phyloP scores from a whole-genome alignment of 2,888 invertebrate genomes.

The Ophion slaviceki region DNA sequence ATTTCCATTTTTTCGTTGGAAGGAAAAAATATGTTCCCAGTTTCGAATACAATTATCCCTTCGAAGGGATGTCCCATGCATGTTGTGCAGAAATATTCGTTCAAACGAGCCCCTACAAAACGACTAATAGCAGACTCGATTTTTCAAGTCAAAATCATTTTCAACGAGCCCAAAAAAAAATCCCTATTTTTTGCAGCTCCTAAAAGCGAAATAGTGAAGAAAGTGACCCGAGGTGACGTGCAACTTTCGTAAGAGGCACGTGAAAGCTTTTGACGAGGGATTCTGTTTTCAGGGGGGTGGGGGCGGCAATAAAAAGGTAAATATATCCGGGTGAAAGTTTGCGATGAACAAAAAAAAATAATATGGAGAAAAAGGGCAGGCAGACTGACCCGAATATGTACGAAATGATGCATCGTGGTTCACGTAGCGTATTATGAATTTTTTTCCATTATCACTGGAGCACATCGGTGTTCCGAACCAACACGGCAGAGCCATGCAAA shows the following conservation, averaged over 20 bases:
- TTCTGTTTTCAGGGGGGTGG: neutral
- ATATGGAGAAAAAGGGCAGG: slow-evolving; percentile 46
- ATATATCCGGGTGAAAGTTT: neutral
- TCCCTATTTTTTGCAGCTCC: too few species aligned
- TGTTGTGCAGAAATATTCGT: too few species aligned
- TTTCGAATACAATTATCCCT: too few species aligned
- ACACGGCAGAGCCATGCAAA: neutral
- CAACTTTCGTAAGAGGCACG: neutral
- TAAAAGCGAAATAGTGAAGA: neutral
- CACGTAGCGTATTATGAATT: slow-evolving; percentile 73
- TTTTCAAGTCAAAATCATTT: too few species aligned
- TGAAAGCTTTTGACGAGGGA: neutral
- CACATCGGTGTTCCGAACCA: slow-evolving; percentile 1
- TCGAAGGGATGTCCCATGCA: too few species aligned
- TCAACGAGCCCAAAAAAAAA: too few species aligned
- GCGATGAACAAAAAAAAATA: neutral
- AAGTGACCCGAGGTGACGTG: neutral
- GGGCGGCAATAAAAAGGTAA: neutral
- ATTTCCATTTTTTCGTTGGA: neutral
- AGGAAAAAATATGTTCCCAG: neutral
- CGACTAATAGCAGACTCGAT: neutral
- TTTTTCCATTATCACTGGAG: slow-evolving; percentile 70
- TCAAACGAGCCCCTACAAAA: neutral
- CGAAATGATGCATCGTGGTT: slow-evolving; percentile 72
- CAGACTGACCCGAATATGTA: slow-evolving; percentile 71